A percentile compares a stretch with the other conserved stretches of the same genome.
Evolutionary conservation across 1,140 invertebrate genomes (phyloP).

Genomic region (Gryon sp.): DNA sequence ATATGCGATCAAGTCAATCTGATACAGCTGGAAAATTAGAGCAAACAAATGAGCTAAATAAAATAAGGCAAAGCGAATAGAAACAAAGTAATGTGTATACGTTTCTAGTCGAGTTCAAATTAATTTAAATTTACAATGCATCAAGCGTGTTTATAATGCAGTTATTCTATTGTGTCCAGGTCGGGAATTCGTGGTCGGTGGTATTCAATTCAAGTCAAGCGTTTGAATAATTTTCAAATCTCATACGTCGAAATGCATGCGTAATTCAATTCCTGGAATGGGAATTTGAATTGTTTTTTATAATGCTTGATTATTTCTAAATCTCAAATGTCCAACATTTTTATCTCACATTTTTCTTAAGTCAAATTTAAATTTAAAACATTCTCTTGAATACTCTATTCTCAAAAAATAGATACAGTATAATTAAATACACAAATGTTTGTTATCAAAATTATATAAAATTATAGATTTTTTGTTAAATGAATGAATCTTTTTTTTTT

Average conservation of each 20-base stretch:
- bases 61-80: slow-evolving; percentile 2
- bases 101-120: slow-evolving; percentile 19
- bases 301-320: slow-evolving; percentile 10
- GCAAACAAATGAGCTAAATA: slow-evolving; percentile 1
- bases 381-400: too few relatives aligned
- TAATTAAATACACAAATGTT: too few relatives aligned
- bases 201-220: slow-evolving; percentile 46
- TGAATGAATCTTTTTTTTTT: too few relatives aligned
- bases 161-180: slow-evolving; percentile 47
- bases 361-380: too few relatives aligned
- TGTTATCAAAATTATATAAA: too few relatives aligned
- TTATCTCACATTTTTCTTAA: too few relatives aligned
- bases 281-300: slow-evolving; percentile 10
- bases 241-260: slow-evolving; percentile 31
- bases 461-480: too few relatives aligned
- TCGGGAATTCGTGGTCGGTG: slow-evolving; percentile 34
- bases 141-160: slow-evolving; percentile 48
- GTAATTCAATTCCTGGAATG: slow-evolving; percentile 32
- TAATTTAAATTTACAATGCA: slow-evolving; percentile 51
- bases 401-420: too few relatives aligned
- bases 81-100: slow-evolving; percentile 30
- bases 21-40: too few relatives aligned
- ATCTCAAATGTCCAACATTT: too few relatives aligned
- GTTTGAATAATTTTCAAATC: slow-evolving; percentile 52
- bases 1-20: too few relatives aligned